Evolutionary conservation across 2,888 invertebrate genomes (phyloP).

Genomic region (Melanchra persicariae): DNA sequence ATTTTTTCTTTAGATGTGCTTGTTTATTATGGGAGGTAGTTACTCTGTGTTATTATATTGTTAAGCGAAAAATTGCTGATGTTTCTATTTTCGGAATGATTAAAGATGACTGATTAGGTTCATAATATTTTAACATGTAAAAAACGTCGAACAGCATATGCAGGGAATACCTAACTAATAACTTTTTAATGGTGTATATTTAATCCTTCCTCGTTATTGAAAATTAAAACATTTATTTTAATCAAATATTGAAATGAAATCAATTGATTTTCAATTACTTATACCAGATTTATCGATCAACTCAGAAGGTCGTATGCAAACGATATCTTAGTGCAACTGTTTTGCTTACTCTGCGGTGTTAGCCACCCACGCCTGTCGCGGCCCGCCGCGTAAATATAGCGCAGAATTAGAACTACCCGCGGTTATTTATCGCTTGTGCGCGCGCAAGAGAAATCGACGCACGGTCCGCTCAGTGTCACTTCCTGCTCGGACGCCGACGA

Average conservation of each 20-base stretch:
- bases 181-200: background rate
- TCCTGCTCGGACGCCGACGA: constrained; percentile 80
- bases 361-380: constrained; percentile 79
- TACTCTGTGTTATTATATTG: constrained; percentile 28
- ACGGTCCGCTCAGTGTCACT: constrained; percentile 75
- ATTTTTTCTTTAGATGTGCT: constrained; percentile 13
- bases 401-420: constrained; percentile 88
- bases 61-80: constrained; percentile 22
- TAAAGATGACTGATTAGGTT: background rate
- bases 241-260: constrained; percentile 56
- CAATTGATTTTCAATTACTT: constrained; percentile 49
- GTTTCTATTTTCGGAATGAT: background rate
- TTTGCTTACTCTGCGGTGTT: constrained; percentile 78
- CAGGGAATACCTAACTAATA: background rate
- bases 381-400: constrained; percentile 84
- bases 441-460: constrained; percentile 74
- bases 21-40: constrained; percentile 16
- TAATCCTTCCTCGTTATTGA: constrained; percentile 1
- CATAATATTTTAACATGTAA: background rate
- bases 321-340: constrained; percentile 77
- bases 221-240: constrained; percentile 40
- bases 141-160: background rate
- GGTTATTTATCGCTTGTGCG: constrained; percentile 82
- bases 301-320: constrained; percentile 61
- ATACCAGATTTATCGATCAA: constrained; percentile 53